A percentile compares a stretch with the other conserved stretches of the same genome.
Conservation (phyloP, 2,888 invertebrate species). For the Minunthozetes semirufus region DNA sequence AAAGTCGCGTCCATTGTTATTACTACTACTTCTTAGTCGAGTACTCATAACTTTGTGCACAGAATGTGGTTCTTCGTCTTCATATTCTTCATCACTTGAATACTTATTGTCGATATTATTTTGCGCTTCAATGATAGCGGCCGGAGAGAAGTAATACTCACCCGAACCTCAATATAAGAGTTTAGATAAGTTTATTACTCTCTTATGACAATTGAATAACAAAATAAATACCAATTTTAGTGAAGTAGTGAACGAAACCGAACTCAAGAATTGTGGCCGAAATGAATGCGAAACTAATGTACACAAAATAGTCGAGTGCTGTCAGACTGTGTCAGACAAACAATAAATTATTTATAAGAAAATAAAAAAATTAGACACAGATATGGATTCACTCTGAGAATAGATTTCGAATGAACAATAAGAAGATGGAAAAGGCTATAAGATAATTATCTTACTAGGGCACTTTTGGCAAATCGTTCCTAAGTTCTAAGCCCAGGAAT, state of each 20-base stretch:
- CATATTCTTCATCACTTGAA: constrained; percentile 18
- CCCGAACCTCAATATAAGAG: constrained; percentile 36
- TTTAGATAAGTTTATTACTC: constrained; percentile 1
- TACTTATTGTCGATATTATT: not conserved
- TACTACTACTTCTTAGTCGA: not conserved
- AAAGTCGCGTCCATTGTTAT: not conserved
- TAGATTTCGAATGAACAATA: not conserved
- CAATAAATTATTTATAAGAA: not conserved
- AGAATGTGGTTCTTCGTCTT: not conserved
- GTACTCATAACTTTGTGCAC: constrained; percentile 5
- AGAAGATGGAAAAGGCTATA: not conserved
- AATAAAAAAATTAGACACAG: not conserved
- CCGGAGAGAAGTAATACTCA: constrained; percentile 41
- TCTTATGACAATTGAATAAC: not conserved
- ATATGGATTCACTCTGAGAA: too few species aligned
- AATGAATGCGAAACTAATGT: constrained; percentile 69
- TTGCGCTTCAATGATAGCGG: not conserved
- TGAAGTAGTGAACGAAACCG: constrained; percentile 75
- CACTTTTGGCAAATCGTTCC: constrained; percentile 74
- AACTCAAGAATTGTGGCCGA: constrained; percentile 75
- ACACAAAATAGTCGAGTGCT: constrained; percentile 76
- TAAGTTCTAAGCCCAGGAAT: constrained; percentile 68
- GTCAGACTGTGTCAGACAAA: constrained; percentile 54
- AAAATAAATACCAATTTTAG: constrained; percentile 63
- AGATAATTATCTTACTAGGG: constrained; percentile 54